phyloP scores from a whole-genome alignment of 1,140 invertebrate species.

The Ladona fulva region DNA sequence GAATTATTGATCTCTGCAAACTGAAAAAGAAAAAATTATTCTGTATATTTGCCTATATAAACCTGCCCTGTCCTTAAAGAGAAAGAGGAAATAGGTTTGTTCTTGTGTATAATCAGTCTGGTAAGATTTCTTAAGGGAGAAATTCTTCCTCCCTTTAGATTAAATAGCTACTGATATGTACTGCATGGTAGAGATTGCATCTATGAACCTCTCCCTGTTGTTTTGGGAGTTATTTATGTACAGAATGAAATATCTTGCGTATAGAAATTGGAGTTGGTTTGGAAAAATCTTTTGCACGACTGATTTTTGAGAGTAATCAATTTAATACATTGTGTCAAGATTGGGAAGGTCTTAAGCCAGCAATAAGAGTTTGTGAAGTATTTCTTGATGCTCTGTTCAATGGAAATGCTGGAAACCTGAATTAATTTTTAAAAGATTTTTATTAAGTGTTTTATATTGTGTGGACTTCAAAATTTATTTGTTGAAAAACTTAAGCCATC shows the following conservation, averaged over 20 bases:
- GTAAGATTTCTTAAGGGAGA: neutral
- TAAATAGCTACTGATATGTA: neutral
- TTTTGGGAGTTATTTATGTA: neutral
- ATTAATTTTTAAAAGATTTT: neutral
- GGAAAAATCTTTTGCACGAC: neutral
- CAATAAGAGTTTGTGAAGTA: neutral
- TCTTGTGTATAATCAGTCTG: neutral
- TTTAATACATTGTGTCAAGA: neutral
- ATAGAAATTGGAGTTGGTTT: neutral
- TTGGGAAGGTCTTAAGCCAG: neutral
- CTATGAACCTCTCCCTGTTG: conserved; percentile 3
- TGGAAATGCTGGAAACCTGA: neutral
- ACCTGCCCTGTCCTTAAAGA: neutral
- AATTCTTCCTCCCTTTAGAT: neutral
- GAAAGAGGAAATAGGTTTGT: neutral
- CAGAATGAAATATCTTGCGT: neutral
- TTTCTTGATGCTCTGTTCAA: neutral
- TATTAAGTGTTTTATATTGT: no score
- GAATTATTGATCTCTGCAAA: neutral
- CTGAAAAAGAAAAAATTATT: neutral
- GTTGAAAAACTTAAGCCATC: no score
- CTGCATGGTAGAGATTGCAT: neutral
- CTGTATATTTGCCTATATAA: neutral
- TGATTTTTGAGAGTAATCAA: neutral
- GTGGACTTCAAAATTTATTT: no score